Evolutionary conservation across 1,140 invertebrate species (phyloP).

Genomic region (Drusus annulatus): DNA sequence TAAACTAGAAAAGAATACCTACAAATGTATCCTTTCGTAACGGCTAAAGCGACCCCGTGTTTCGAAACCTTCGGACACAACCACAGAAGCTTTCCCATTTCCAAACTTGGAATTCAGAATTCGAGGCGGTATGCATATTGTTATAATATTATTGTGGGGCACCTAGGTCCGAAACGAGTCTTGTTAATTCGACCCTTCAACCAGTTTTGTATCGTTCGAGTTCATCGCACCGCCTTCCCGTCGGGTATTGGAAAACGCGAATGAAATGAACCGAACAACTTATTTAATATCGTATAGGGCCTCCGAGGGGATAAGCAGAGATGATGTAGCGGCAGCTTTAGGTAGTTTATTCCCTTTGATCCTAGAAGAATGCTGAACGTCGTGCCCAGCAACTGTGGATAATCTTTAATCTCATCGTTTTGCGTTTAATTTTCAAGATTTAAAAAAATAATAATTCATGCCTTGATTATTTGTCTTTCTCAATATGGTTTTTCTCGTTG

Average conservation of each 20-base stretch:
- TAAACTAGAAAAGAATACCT: too few relatives aligned
- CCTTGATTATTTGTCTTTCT: too few relatives aligned
- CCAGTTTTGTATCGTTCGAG: slow-evolving; percentile 47
- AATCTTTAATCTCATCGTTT: too few relatives aligned
- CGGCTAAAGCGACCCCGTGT: slow-evolving; percentile 11
- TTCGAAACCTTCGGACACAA: slow-evolving; percentile 15
- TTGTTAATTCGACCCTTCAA: slow-evolving; percentile 27
- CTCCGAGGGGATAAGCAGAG: slow-evolving; percentile 8
- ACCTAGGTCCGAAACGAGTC: neutral
- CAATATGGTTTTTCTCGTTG: too few relatives aligned
- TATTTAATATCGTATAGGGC: slow-evolving; percentile 6
- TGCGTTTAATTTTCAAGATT: too few relatives aligned
- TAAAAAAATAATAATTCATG: too few relatives aligned
- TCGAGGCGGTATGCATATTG: neutral
- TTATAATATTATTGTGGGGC: neutral
- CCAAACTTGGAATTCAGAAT: neutral
- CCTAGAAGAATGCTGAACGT: too few relatives aligned
- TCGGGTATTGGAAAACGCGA: slow-evolving; percentile 27
- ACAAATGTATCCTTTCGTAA: neutral
- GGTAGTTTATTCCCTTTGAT: too few relatives aligned
- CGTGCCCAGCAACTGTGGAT: too few relatives aligned
- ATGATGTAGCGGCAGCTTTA: neutral
- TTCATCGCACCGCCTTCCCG: slow-evolving; percentile 42
- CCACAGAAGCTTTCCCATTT: neutral
- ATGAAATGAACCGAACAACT: slow-evolving; percentile 26